phyloP scores from a whole-genome alignment of 2,888 invertebrate species.

The Epistrophe grossulariae region DNA sequence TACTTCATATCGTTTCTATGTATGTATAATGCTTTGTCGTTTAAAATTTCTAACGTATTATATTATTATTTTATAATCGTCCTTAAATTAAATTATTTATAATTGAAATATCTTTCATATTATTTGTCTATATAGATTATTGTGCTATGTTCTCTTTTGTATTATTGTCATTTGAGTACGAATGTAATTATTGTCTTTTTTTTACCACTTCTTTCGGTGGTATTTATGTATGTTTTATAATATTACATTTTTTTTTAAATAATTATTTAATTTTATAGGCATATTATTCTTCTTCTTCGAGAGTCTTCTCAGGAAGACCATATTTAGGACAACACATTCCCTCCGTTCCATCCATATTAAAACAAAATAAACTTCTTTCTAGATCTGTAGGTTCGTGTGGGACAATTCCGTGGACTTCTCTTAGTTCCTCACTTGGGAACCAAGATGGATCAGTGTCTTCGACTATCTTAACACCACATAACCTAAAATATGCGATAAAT shows the following conservation, averaged over 20 bases:
- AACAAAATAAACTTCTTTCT: constrained; percentile 93
- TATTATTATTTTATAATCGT: constrained; percentile 9
- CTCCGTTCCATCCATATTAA: constrained; percentile 92
- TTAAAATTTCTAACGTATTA: background rate
- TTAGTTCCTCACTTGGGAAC: constrained; percentile 95
- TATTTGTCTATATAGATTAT: background rate
- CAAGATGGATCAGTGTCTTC: constrained; percentile 96
- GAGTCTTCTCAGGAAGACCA: constrained; percentile 82
- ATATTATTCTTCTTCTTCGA: constrained; percentile 83
- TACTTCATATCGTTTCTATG: background rate
- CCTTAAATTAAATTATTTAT: constrained; percentile 7
- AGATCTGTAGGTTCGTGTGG: constrained; percentile 91
- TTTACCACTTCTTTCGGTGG: constrained; percentile 63
- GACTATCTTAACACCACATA: constrained; percentile 91
- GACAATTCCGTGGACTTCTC: constrained; percentile 94
- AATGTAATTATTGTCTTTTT: constrained; percentile 64
- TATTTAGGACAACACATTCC: constrained; percentile 91
- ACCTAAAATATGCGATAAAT: constrained; percentile 84
- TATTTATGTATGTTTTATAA: constrained; percentile 26
- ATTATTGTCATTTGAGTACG: constrained; percentile 66
- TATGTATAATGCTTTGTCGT: background rate
- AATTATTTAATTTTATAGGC: background rate
- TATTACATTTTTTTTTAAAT: constrained; percentile 18
- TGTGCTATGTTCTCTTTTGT: constrained; percentile 22
- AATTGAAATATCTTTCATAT: background rate